Conservation (phyloP, 2,888 invertebrate species). For the Platypus cylindrus region DNA sequence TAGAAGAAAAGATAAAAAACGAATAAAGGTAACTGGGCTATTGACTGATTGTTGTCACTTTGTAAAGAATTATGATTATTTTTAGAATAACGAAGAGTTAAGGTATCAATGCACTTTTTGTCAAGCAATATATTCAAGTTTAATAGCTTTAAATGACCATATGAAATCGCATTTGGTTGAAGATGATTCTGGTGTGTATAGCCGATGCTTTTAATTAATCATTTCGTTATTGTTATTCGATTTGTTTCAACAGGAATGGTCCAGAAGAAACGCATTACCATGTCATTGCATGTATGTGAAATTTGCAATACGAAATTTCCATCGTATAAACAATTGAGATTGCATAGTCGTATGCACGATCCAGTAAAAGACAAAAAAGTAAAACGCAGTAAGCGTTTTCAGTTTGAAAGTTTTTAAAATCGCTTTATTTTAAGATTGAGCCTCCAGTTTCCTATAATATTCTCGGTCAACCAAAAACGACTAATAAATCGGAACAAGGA, state of each 20-base stretch:
- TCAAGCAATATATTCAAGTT: slow-evolving; percentile 35
- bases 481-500: slow-evolving; percentile 19
- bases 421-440: slow-evolving; percentile 26
- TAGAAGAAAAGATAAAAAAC: slow-evolving; percentile 17
- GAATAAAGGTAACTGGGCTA: slow-evolving; percentile 36
- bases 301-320: slow-evolving; percentile 55
- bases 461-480: slow-evolving; percentile 21
- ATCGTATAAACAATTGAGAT: slow-evolving; percentile 50
- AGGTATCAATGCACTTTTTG: slow-evolving; percentile 40
- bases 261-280: slow-evolving; percentile 16
- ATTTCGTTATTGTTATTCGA: neutral
- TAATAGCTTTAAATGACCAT: slow-evolving; percentile 42
- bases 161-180: slow-evolving; percentile 43
- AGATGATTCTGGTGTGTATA: slow-evolving; percentile 12
- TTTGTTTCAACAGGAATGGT: slow-evolving; percentile 11
- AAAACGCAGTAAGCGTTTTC: neutral
- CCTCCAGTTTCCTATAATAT: slow-evolving; percentile 36
- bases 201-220: neutral
- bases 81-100: slow-evolving; percentile 26
- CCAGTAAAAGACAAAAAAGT: slow-evolving; percentile 43
- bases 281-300: slow-evolving; percentile 42
- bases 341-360: slow-evolving; percentile 64
- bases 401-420: neutral
- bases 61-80: slow-evolving; percentile 1
- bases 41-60: too few species aligned